A percentile compares a stretch with the other conserved stretches of the same genome.
phyloP scores from a whole-genome alignment of 2,888 invertebrate species.

The Cheilosia urbana region DNA sequence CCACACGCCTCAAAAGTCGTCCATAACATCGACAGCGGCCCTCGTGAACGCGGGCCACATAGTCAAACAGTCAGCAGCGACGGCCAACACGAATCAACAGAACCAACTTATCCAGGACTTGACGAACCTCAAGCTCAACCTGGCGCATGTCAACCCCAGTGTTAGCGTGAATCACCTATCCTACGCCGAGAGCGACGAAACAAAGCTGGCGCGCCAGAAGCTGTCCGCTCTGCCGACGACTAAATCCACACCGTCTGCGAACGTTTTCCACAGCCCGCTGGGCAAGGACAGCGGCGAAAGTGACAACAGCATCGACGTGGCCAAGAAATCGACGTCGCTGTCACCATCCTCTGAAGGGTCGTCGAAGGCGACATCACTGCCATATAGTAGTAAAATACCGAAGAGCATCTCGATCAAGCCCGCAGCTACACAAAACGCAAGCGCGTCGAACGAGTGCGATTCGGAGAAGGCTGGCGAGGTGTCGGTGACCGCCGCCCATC shows the following conservation, averaged over 20 bases:
- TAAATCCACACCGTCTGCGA: slow-evolving; percentile 73
- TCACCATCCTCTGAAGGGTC: slow-evolving; percentile 65
- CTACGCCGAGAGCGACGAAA: slow-evolving; percentile 86
- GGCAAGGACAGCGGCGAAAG: slow-evolving; percentile 66
- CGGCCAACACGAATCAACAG: slow-evolving; percentile 82
- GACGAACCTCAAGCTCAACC: slow-evolving; percentile 81
- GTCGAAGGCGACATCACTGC: slow-evolving; percentile 55
- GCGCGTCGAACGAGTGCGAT: slow-evolving; percentile 77
- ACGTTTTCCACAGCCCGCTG: slow-evolving; percentile 79
- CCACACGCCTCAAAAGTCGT: slow-evolving; percentile 89
- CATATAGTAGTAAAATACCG: slow-evolving; percentile 74
- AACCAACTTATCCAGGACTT: slow-evolving; percentile 83
- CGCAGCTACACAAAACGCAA: slow-evolving; percentile 22
- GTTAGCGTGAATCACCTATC: slow-evolving; percentile 85
- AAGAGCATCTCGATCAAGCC: slow-evolving; percentile 69
- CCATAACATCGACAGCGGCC: slow-evolving; percentile 83
- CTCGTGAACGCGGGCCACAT: slow-evolving; percentile 83
- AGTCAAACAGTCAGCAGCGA: slow-evolving; percentile 81
- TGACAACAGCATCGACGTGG: slow-evolving; percentile 86
- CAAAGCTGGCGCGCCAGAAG: slow-evolving; percentile 83
- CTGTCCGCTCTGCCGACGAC: slow-evolving; percentile 77
- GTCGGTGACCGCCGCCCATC: slow-evolving; percentile 82
- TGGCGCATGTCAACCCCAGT: slow-evolving; percentile 82
- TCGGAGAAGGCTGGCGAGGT: slow-evolving; percentile 78
- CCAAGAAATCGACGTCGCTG: slow-evolving; percentile 84